These are phyloP conservation scores for Sebastes glaucus DNA, from an alignment of 2,797 vertebrate species.

Conservation along the genomic window DNA sequence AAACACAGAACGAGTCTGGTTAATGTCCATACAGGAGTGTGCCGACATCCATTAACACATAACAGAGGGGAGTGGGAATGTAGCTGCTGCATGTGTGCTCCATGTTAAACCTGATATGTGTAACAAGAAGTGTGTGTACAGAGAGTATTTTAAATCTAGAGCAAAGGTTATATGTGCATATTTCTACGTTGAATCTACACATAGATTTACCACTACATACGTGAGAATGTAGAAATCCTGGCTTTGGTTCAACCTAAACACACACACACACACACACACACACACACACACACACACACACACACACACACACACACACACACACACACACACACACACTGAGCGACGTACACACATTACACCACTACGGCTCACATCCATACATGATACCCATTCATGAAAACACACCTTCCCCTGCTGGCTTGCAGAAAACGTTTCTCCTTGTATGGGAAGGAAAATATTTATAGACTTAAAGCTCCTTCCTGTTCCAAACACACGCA, in stretches of 20 bases:
- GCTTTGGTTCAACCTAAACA: slow-evolving; percentile 21
- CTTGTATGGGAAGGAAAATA: slow-evolving; percentile 68
- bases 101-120: background rate
- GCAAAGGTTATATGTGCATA: background rate
- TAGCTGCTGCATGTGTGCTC: background rate
- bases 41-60: background rate
- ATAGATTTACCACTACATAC: background rate
- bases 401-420: slow-evolving; percentile 27
- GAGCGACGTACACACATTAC: background rate
- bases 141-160: background rate
- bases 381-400: slow-evolving; percentile 34
- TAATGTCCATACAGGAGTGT: background rate
- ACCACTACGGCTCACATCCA: slow-evolving; percentile 13
- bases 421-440: slow-evolving; percentile 46
- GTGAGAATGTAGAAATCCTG: slow-evolving; percentile 10
- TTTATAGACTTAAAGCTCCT: slow-evolving; percentile 50
- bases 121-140: background rate
- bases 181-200: background rate
- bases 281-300: slow-evolving; percentile 15
- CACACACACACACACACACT: too few species aligned
- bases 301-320: too few species aligned
- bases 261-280: slow-evolving; percentile 16
- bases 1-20: slow-evolving; percentile 6
- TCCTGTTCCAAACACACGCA: slow-evolving; percentile 11
- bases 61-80: background rate